A percentile compares a stretch with the other conserved stretches of the same genome.
These are phyloP conservation scores for Stramonita haemastoma DNA, from an alignment of 2,888 invertebrate species.

Conservation along the genomic window DNA sequence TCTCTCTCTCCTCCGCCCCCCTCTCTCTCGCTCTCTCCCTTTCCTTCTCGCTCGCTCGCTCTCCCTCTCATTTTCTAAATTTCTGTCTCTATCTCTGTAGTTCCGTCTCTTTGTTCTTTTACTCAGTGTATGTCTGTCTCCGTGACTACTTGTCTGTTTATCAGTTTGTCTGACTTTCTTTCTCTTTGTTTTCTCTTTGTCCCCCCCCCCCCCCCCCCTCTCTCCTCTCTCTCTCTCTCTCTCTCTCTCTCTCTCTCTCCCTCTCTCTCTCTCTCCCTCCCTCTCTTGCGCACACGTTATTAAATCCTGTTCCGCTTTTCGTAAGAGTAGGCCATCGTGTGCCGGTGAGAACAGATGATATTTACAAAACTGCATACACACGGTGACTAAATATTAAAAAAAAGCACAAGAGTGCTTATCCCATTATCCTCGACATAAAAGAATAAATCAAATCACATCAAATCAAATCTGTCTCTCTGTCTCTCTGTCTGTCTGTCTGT, in stretches of 20 bases:
- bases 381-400: too few relatives aligned
- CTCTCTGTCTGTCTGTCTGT: not conserved
- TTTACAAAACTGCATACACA: too few relatives aligned
- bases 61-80: not conserved
- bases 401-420: too few relatives aligned
- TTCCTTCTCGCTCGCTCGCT: not conserved
- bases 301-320: too few relatives aligned
- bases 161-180: not conserved
- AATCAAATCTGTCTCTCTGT: not conserved
- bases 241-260: too few relatives aligned
- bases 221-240: not conserved
- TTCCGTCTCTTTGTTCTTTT: not conserved
- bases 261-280: too few relatives aligned
- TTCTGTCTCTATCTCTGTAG: not conserved
- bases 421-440: too few relatives aligned
- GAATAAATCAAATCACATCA: too few relatives aligned
- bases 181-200: not conserved
- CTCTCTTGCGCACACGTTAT: too few relatives aligned
- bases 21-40: not conserved
- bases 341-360: too few relatives aligned
- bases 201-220: not conserved
- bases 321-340: too few relatives aligned
- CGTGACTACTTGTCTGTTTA: not conserved
- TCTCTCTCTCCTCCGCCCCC: not conserved
- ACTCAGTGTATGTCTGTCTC: not conserved